phyloP scores from a whole-genome alignment of 2,113 vertebrate species.

The Bombycilla garrulus region DNA sequence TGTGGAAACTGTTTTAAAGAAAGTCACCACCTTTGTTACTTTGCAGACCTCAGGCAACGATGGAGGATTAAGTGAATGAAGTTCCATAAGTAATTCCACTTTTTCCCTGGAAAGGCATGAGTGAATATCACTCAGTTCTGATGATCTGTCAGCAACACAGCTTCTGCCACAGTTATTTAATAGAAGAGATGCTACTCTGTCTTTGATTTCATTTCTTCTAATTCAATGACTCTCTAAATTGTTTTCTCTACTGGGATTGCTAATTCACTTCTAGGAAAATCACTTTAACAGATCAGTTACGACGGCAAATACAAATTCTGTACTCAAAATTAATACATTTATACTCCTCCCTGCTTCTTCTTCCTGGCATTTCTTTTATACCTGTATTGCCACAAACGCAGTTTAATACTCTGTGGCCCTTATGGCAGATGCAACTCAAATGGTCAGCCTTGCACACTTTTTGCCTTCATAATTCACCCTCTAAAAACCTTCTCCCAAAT shows the following conservation, averaged over 20 bases:
- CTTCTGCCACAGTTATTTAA: neutral
- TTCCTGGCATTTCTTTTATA: neutral
- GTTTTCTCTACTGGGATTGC: neutral
- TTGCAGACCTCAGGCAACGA: neutral
- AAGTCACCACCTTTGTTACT: neutral
- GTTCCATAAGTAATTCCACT: neutral
- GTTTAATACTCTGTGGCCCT: neutral
- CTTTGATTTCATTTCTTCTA: neutral
- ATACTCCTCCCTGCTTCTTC: neutral
- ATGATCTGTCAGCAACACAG: neutral
- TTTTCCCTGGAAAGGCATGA: neutral
- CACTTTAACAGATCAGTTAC: neutral
- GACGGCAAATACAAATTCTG: neutral
- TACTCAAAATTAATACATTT: neutral
- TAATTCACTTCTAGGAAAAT: slow-evolving; percentile 5
- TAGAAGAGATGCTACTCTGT: neutral
- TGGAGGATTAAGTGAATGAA: neutral
- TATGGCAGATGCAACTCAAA: neutral
- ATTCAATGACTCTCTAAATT: slow-evolving; percentile 10
- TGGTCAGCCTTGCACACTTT: neutral
- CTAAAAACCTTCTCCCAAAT: neutral
- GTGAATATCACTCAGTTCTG: neutral
- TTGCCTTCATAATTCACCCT: neutral
- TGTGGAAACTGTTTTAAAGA: neutral
- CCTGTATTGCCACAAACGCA: neutral